Percentiles rank a stretch among this genome's conserved stretches.
These are phyloP conservation scores for Scotopteryx bipunctaria DNA, from an alignment of 2,888 invertebrate genomes.

Conservation along the genomic window DNA sequence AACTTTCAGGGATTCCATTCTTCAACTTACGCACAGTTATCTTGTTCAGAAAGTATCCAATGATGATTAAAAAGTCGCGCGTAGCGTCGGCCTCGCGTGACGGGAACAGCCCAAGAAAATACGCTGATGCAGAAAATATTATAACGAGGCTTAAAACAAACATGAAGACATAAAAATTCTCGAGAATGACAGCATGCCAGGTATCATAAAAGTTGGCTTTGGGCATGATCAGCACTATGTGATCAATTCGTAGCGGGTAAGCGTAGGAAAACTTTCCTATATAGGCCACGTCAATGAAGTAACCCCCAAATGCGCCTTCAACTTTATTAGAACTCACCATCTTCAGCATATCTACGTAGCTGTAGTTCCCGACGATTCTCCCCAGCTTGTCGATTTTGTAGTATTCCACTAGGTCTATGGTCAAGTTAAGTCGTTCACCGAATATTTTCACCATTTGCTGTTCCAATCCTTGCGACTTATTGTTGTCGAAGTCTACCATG, in stretches of 20 bases:
- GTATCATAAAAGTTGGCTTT: slow-evolving; percentile 26
- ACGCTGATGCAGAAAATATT: slow-evolving; percentile 36
- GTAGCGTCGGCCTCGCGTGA: slow-evolving; percentile 28
- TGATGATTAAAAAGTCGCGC: slow-evolving; percentile 41
- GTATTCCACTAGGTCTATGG: slow-evolving; percentile 38
- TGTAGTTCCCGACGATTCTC: slow-evolving; percentile 33
- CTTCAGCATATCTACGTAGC: slow-evolving; percentile 34
- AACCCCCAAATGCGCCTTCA: slow-evolving; percentile 48
- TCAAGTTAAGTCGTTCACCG: slow-evolving; percentile 34
- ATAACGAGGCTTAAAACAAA: slow-evolving; percentile 30
- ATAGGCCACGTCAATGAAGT: slow-evolving; percentile 20
- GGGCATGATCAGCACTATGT: slow-evolving; percentile 28
- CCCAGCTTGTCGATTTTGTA: slow-evolving; percentile 42
- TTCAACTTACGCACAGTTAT: slow-evolving; percentile 26
- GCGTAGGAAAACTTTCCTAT: slow-evolving; percentile 28
- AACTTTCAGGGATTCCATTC: slow-evolving; percentile 34
- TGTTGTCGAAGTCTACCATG: slow-evolving; percentile 37
- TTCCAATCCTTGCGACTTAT: slow-evolving; percentile 36
- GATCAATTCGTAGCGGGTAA: slow-evolving; percentile 41
- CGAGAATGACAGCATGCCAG: slow-evolving; percentile 34
- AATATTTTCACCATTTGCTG: slow-evolving; percentile 41
- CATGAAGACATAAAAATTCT: slow-evolving; percentile 15
- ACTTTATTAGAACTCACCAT: slow-evolving; percentile 38
- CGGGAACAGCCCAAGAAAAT: slow-evolving; percentile 40
- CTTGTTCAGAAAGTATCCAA: slow-evolving; percentile 50